Base-by-base conservation (phyloP, 1,140 invertebrate genomes). In the Pteromalus puparum region DNA sequence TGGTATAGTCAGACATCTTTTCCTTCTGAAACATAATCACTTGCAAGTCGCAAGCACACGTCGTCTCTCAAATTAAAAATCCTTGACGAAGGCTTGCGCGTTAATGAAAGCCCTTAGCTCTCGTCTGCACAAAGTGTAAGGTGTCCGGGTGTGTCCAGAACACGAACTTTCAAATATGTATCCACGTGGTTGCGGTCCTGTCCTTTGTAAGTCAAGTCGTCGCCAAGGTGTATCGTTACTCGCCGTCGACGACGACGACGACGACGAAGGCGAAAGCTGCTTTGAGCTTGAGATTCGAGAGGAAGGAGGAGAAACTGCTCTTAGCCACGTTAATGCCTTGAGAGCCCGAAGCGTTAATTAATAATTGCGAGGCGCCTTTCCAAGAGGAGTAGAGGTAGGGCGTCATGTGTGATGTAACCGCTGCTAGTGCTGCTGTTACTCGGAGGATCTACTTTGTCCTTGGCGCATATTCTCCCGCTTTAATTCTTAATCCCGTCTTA, bases 341-440 rank as follows among this genome's bases (percentile, higher is more conserved):
- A 89, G 89, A 90, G 92, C 13, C 3, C 21, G 90, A 91, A 89
- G 91, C 91, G 91, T 93, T 93, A 92, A 93, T 93, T 93, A 92
- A 92, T 92, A 92, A 93, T 93, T 92, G 91, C 90, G 89, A 81
- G 87, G 89, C 90, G 91, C 90, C 88, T 86, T 86, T 89, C 77
- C 67, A 84, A 86, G 77, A 88, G 68, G 84, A 86, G 80, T 87
- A 65, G 82, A 65, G 82, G 84, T 87, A 86, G 85, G 83, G 86
- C 80, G 83, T 85, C 87, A 87, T 86, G 87, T 86, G 81, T 88
- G 87, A 61, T 34, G 70, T 65, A 82, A 65, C 70, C 72, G 21
- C 21, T 42, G 38, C 73, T 12, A 38, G 3, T 61, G 53, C 53
- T 61, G 53, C 53, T 53, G 48, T 18, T 53, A 34, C 30, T 12